Conservation (phyloP, 2,888 invertebrate species). For the Diaphora mendica region DNA sequence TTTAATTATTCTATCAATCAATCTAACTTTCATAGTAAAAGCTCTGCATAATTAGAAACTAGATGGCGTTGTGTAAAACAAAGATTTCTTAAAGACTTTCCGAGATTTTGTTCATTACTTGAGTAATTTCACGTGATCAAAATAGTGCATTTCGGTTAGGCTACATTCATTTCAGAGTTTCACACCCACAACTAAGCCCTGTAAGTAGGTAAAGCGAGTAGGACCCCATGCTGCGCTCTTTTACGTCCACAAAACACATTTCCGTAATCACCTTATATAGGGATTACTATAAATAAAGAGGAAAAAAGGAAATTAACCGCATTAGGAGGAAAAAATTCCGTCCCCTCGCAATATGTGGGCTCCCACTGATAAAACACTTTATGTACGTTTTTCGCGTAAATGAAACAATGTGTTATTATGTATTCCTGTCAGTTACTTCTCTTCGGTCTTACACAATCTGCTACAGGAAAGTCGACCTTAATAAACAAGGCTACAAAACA, state of each 20-base stretch:
- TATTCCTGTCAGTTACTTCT: conserved; percentile 65
- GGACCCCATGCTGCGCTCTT: conserved; percentile 83
- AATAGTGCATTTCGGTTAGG: conserved; percentile 13
- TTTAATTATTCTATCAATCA: not conserved
- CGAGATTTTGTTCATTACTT: not conserved
- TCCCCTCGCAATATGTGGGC: conserved; percentile 85
- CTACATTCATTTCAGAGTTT: not conserved
- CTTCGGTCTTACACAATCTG: conserved; percentile 30
- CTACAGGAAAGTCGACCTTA: conserved; percentile 52
- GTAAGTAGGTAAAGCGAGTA: conserved; percentile 61
- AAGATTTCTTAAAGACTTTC: not conserved
- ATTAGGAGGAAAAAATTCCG: conserved; percentile 83
- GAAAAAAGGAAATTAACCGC: conserved; percentile 87
- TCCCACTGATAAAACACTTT: conserved; percentile 85
- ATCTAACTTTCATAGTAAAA: no score
- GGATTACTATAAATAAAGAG: conserved; percentile 87
- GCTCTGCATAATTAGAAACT: no score
- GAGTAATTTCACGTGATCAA: not conserved
- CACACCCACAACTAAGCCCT: conserved; percentile 55
- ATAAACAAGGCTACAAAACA: conserved; percentile 4
- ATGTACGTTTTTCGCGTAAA: conserved; percentile 79
- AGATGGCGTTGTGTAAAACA: no score
- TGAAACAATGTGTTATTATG: conserved; percentile 81
- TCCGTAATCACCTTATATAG: conserved; percentile 87
- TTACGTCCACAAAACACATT: conserved; percentile 86